A percentile compares a stretch with the other conserved stretches of the same genome.
Evolutionary conservation across 2,888 invertebrate genomes (phyloP).

Genomic region (Isotomurus palustris): DNA sequence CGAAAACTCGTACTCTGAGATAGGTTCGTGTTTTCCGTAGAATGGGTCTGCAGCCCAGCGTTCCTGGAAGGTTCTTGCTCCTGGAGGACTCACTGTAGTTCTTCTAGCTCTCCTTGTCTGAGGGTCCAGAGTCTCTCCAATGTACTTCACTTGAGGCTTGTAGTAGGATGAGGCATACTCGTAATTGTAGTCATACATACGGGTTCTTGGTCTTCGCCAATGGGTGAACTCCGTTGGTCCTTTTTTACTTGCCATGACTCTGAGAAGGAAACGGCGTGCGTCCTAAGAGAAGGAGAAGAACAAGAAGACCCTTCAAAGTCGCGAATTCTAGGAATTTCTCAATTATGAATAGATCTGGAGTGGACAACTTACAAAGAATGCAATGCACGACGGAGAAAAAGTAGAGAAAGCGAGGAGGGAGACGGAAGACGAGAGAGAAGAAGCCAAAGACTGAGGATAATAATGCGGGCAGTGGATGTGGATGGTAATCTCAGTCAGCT

Average conservation of each 20-base stretch:
- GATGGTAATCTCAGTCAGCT: background rate
- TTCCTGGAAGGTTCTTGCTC: conserved; percentile 44
- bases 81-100: conserved; percentile 39
- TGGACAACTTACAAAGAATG: too few relatives aligned
- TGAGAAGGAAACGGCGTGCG: background rate
- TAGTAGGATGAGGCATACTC: conserved; percentile 46
- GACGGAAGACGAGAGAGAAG: background rate
- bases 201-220: conserved; percentile 18
- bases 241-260: conserved; percentile 4
- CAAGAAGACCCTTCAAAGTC: background rate
- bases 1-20: conserved; percentile 13
- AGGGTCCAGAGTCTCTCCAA: conserved; percentile 24
- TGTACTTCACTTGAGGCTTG: conserved; percentile 45
- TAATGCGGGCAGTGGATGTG: too few relatives aligned
- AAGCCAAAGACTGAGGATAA: background rate
- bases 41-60: conserved; percentile 44
- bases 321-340: too few relatives aligned
- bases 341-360: too few relatives aligned
- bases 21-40: conserved; percentile 35
- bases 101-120: conserved; percentile 16
- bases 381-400: too few relatives aligned
- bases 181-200: conserved; percentile 47
- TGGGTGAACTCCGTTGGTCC: background rate
- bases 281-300: background rate
- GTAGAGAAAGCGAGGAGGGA: background rate